Evolutionary conservation across 2,888 invertebrate species (phyloP), one percentile per base, ranked within the genome.

Genomic region (Eurytoma californica): DNA sequence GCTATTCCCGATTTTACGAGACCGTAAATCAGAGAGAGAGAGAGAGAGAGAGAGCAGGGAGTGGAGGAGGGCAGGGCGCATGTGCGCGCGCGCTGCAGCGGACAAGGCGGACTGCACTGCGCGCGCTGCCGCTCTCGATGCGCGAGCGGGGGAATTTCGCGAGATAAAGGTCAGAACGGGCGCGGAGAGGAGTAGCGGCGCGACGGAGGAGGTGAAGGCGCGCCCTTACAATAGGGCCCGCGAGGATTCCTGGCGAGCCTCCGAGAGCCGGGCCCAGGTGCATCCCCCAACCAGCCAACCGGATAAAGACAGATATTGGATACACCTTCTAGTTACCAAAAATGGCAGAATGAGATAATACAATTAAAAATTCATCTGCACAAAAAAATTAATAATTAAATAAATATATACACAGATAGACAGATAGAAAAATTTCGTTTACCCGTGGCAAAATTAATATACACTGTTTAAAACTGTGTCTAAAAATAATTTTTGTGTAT

Each of bases 1-100:
- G 61, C 65, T 70, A 70, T 76, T 68, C 49, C 69, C 69, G 63
- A 76, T 76, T 76, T 84, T 84, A 83, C 82, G 82, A 82, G 84
- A 80, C 73, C 76, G 69, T 76, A 80, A 76, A 80, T 76, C 76
- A n/a, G n/a, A n/a, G n/a, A n/a, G n/a, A n/a, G n/a, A n/a, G n/a
- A n/a, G n/a, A n/a, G n/a, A n/a, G n/a, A n/a, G n/a, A 80, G 66
- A 30, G 76, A 74, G 65, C 63, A 69, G 63, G 68, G 81, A 82
- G 80, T 73, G 74, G 72, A 51, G 80, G 81, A 30, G 12, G 14
- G 12, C 63, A 18, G n/a, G 28, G 30, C 39, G 30, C 51, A 9
- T 5, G 53, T 30, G 51, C n/a, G n/a, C n/a, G n/a, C n/a, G n/a
- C n/a, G n/a, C n/a, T 28, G 16, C 16, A 47, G 57, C 14, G 14